Evolutionary conservation across 2,113 vertebrate genomes (phyloP).

Genomic region (Misgurnus anguillicaudatus): DNA sequence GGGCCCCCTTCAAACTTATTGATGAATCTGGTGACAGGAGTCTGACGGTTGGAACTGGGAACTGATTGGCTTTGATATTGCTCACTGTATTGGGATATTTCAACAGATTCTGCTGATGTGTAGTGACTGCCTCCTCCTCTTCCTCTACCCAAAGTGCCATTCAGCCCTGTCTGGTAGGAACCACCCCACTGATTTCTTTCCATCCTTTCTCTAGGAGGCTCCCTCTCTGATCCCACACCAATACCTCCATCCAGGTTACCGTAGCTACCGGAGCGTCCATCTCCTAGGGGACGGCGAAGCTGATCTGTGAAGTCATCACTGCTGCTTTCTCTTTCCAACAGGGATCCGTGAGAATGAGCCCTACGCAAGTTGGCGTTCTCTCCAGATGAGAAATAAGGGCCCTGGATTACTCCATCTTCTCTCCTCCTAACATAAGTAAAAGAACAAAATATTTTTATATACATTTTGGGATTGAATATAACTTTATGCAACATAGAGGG

Average conservation of each 20-base stretch:
- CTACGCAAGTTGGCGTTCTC: constrained; percentile 72
- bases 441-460: not conserved
- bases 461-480: too few relatives aligned
- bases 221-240: constrained; percentile 56
- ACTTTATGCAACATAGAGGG: too few relatives aligned
- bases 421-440: constrained; percentile 48
- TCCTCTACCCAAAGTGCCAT: constrained; percentile 56
- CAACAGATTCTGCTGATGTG: not conserved
- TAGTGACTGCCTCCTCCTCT: constrained; percentile 24
- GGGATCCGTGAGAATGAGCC: constrained; percentile 84
- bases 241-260: constrained; percentile 63
- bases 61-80: constrained; percentile 20
- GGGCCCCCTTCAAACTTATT: constrained; percentile 73
- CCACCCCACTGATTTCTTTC: constrained; percentile 52
- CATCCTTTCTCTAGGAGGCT: not conserved
- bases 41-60: constrained; percentile 66
- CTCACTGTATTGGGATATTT: constrained; percentile 27
- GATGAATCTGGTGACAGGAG: constrained; percentile 76
- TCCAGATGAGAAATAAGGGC: constrained; percentile 32
- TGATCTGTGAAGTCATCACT: constrained; percentile 58
- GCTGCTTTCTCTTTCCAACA: constrained; percentile 68
- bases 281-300: constrained; percentile 71
- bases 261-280: constrained; percentile 72
- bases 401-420: constrained; percentile 50
- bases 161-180: constrained; percentile 51